Conservation (phyloP, 1,140 invertebrate species). For the Sitobion miscanthi region DNA sequence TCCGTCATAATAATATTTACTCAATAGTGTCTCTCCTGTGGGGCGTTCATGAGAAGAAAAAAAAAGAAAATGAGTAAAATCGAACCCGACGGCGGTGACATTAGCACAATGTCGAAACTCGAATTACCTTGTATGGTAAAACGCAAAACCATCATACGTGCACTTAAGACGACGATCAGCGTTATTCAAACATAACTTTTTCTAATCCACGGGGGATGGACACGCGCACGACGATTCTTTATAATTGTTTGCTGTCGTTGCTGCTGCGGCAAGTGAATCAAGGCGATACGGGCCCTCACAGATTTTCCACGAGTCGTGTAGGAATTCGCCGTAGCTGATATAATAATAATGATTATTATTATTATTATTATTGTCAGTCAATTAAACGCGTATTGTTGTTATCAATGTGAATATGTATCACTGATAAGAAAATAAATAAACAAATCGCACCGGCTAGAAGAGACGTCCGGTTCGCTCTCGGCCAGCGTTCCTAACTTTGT, state of each 20-base stretch:
- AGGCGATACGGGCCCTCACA: not conserved
- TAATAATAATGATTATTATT: not conserved
- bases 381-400: conserved; percentile 20
- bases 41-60: not conserved
- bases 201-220: not conserved
- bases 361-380: conserved; percentile 11
- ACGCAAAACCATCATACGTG: conserved; percentile 30
- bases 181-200: not conserved
- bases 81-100: not conserved
- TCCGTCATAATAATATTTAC: conserved; percentile 38
- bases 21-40: not conserved
- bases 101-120: not conserved
- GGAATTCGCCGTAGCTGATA: conserved; percentile 4
- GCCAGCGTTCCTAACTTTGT: not conserved
- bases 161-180: not conserved
- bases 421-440: conserved; percentile 39
- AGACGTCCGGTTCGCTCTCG: not conserved
- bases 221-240: not conserved
- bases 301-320: not conserved
- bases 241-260: not conserved
- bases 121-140: conserved; percentile 47
- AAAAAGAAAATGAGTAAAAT: not conserved
- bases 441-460: not conserved
- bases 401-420: not conserved
- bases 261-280: not conserved